phyloP scores from a whole-genome alignment of 37 sponge, comb jelly and placozoan species.

The Geodia barretti region DNA sequence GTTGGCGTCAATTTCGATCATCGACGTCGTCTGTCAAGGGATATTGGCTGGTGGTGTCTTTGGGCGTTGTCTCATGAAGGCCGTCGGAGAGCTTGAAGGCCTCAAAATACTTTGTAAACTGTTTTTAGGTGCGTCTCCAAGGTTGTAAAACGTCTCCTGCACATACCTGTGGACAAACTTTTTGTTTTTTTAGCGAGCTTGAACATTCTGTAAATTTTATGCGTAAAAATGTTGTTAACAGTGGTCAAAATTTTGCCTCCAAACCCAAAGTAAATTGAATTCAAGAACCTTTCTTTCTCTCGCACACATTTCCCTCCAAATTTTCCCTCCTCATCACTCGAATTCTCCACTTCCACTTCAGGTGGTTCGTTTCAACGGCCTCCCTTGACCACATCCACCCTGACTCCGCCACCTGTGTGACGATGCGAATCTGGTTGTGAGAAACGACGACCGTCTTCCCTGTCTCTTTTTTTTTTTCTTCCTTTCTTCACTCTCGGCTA shows the following conservation, averaged over 20 bases:
- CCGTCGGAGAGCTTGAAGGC: slow-evolving; percentile 75
- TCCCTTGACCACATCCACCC: not conserved
- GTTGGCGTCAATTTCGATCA: not conserved
- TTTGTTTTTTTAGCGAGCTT: no score
- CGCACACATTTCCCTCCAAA: not conserved
- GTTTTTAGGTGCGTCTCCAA: slow-evolving; percentile 57
- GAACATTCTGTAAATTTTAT: not conserved
- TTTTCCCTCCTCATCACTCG: slow-evolving; percentile 15
- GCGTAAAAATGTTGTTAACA: no score
- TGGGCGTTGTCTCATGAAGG: not conserved
- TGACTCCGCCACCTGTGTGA: slow-evolving; percentile 9
- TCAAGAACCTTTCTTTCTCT: no score
- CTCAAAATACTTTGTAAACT: slow-evolving; percentile 80
- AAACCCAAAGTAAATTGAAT: no score
- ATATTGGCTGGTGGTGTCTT: not conserved
- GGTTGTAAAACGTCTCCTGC: slow-evolving; percentile 61
- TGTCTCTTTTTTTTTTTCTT: slow-evolving; percentile 38
- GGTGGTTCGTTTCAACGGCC: not conserved
- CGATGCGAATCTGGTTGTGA: no score
- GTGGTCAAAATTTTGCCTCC: no score
- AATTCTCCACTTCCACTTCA: slow-evolving; percentile 42
- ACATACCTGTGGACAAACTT: slow-evolving; percentile 55
- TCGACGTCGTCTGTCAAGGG: not conserved
- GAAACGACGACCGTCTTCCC: no score
- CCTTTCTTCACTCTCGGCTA: slow-evolving; percentile 44